Percentiles rank a stretch among this genome's conserved stretches.
Evolutionary conservation across 92 coral and sea anemone genomes (phyloP).

Genomic region (Blastomussa wellsi): DNA sequence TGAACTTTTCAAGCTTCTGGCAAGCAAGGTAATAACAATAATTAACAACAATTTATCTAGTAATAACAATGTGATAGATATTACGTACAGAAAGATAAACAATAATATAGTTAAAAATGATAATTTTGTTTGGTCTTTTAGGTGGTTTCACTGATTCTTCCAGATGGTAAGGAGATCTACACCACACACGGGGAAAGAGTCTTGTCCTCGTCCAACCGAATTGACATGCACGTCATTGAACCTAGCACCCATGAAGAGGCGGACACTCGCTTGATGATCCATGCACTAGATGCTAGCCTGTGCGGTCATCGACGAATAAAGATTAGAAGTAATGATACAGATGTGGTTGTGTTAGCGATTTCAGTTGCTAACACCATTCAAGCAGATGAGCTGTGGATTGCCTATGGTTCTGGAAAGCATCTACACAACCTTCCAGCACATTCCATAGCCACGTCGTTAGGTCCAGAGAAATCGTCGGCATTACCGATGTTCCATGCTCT

Average conservation of each 20-base stretch:
- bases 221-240: background rate
- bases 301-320: constrained; percentile 30
- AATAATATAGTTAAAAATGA: no score
- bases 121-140: background rate
- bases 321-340: constrained; percentile 56
- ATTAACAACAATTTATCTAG: no score
- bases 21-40: constrained; percentile 5
- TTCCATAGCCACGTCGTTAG: constrained; percentile 19
- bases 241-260: constrained; percentile 69
- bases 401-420: constrained; percentile 44
- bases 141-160: background rate
- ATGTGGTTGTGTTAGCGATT: constrained; percentile 58
- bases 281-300: constrained; percentile 37
- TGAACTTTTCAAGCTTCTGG: constrained; percentile 58
- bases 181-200: constrained; percentile 41
- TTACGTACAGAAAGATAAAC: no score
- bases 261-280: constrained; percentile 52
- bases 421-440: constrained; percentile 36
- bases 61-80: no score
- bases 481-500: constrained; percentile 43
- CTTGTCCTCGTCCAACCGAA: constrained; percentile 18
- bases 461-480: background rate
- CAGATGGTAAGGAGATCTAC: constrained; percentile 43
- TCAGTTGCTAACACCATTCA: constrained; percentile 22
- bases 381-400: constrained; percentile 54